Percentiles rank a stretch among this genome's conserved stretches.
These are phyloP conservation scores for Monarcha castaneiventris DNA, from an alignment of 2,113 vertebrate genomes.

Conservation along the genomic window DNA sequence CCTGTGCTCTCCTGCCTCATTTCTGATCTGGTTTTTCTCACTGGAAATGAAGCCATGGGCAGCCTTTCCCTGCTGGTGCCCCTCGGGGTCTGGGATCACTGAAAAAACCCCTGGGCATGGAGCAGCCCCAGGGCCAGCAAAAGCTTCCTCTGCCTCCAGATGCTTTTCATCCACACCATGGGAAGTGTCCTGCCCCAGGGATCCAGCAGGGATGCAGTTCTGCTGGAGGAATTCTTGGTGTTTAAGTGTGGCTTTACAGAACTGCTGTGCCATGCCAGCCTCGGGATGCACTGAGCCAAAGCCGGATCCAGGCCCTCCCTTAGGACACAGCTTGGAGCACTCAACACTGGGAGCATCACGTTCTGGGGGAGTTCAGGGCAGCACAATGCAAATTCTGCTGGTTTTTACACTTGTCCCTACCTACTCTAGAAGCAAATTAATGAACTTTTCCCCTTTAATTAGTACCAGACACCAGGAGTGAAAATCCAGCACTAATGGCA, in stretches of 20 bases:
- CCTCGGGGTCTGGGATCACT: background rate
- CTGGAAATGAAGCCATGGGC: accelerated
- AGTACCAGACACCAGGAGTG: background rate
- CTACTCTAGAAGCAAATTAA: background rate
- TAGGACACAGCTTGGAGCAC: background rate
- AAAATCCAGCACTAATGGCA: background rate
- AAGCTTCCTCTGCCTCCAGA: background rate
- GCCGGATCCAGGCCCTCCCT: background rate
- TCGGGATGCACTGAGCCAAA: background rate
- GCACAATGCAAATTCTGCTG: background rate
- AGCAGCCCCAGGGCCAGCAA: background rate
- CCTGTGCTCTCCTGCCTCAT: background rate
- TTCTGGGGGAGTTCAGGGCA: background rate
- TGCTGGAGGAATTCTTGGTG: background rate
- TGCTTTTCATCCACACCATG: accelerated
- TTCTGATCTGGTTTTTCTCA: accelerated
- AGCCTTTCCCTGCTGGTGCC: background rate
- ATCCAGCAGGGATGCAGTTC: background rate
- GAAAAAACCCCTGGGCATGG: background rate
- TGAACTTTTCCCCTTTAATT: background rate
- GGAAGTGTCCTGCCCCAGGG: background rate
- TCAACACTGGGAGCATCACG: background rate
- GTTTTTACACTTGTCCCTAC: background rate
- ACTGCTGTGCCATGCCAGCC: accelerated
- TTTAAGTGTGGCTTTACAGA: too few species aligned